Conservation (phyloP, 2,113 vertebrate genomes). For the Australoheros scitulus region DNA sequence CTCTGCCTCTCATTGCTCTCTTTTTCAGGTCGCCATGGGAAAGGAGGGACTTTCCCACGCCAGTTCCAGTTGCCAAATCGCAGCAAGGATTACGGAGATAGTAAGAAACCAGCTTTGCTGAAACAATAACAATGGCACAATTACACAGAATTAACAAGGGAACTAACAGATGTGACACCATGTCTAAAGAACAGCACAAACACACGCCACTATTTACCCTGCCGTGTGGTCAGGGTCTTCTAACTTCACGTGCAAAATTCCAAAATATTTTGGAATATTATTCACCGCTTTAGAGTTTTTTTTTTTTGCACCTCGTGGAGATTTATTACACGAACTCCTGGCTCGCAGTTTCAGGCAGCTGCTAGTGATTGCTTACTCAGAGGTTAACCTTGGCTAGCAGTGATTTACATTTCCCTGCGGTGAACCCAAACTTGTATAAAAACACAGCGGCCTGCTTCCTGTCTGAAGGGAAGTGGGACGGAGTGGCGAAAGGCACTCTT, state of each 20-base stretch:
- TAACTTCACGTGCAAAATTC: background rate
- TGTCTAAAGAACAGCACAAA: background rate
- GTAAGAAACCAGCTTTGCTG: slow-evolving; percentile 76
- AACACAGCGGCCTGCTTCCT: slow-evolving; percentile 75
- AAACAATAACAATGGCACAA: slow-evolving; percentile 15
- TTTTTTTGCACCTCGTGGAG: background rate
- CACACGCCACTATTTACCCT: slow-evolving; percentile 4
- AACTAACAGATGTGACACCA: slow-evolving; percentile 26
- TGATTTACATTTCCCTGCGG: slow-evolving; percentile 74
- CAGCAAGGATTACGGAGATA: slow-evolving; percentile 89
- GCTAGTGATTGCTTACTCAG: slow-evolving; percentile 70
- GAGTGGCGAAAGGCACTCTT: slow-evolving; percentile 55
- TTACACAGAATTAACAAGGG: slow-evolving; percentile 7
- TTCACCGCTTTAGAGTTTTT: background rate
- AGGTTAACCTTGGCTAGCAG: slow-evolving; percentile 74
- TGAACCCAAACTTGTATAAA: slow-evolving; percentile 67
- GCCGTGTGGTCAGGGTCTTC: background rate
- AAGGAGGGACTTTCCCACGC: slow-evolving; percentile 90
- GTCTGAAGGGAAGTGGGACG: slow-evolving; percentile 70
- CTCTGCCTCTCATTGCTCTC: slow-evolving; percentile 45
- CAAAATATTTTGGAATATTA: slow-evolving; percentile 1
- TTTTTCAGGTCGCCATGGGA: slow-evolving; percentile 83
- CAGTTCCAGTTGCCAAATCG: slow-evolving; percentile 89
- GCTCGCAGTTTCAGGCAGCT: slow-evolving; percentile 60
- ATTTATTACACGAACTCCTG: slow-evolving; percentile 40